A percentile compares a stretch with the other conserved stretches of the same genome.
phyloP scores from a whole-genome alignment of 2,888 invertebrate genomes.

The Ctena decussata region DNA sequence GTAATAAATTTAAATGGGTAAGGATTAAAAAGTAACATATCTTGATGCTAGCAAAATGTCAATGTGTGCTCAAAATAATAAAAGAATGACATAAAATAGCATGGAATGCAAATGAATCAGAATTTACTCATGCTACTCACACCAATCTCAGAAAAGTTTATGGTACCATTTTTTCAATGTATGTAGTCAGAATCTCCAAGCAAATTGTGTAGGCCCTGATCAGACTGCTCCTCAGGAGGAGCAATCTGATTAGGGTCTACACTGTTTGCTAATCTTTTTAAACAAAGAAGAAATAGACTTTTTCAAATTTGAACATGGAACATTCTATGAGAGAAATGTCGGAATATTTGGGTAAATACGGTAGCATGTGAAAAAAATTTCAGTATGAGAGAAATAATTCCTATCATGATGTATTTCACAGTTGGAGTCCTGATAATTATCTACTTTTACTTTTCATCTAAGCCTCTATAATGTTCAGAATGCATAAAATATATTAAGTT shows the following conservation, averaged over 20 bases:
- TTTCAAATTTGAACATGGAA: too few species aligned
- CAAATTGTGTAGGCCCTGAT: too few species aligned
- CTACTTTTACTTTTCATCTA: conserved; percentile 13
- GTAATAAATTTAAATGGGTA: background rate
- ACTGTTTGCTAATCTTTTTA: too few species aligned
- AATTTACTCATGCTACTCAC: background rate
- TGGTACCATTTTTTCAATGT: too few species aligned
- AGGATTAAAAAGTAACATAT: background rate
- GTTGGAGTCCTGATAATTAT: background rate
- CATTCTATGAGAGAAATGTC: too few species aligned
- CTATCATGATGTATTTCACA: background rate
- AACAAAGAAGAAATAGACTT: too few species aligned
- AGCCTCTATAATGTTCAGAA: conserved; percentile 7
- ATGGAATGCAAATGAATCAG: background rate
- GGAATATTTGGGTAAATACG: too few species aligned
- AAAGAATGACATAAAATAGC: background rate
- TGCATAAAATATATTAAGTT: conserved; percentile 9
- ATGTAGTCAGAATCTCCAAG: too few species aligned
- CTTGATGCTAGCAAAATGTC: background rate
- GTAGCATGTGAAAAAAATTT: background rate
- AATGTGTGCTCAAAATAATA: background rate
- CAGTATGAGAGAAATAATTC: background rate
- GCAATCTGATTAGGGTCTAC: too few species aligned
- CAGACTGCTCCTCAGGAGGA: too few species aligned
- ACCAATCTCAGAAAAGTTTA: too few species aligned